Evolutionary conservation across 1,140 invertebrate species (phyloP), one percentile per base, ranked within the genome.

Genomic region (Pachypsylla venusta): DNA sequence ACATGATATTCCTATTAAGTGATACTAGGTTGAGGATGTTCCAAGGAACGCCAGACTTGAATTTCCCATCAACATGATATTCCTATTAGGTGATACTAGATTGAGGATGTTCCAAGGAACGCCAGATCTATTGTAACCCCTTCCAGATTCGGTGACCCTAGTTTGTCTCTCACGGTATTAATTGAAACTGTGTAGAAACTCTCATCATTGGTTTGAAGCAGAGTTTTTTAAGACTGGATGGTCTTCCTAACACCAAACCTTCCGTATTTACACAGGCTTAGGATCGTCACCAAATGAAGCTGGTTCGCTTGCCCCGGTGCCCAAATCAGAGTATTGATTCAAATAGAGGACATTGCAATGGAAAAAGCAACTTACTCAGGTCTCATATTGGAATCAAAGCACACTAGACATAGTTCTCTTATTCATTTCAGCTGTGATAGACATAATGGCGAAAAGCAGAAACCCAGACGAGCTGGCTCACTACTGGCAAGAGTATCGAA

Each of bases 401-500:
- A n/a, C 7, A 35, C 30, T 35, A 35, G 30, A n/a, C 42, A 19
- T 7, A 48, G 16, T 48, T 48, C n/a, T 48, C 30, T 10, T 35
- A 19, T 4, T 22, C n/a, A 19, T 75, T 54, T 25, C 67, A 80
- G 83, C 88, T 63, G 74, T 89, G 10, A 82, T 80, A 1, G 75
- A 80, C 48, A 74, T 84, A 35, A 74, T 89, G 61, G 72, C 75
- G 1, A 77, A 70, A n/a, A 85, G 82, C 56, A 76, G 78, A 19
- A 77, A 89, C 68, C 80, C 82, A n/a, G 78, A 85, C 27, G 82
- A 87, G 67, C 67, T 89, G 58, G 76, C 79, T 60, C 76, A 86
- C 64, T 70, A 79, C 13, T 94, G 90, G 90, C 71, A 75, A 12
- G 74, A 80, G 61, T 93, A 87, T 84, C 76, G 89, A 59, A 76